These are phyloP conservation scores for Bucorvus abyssinicus DNA, from an alignment of 2,797 vertebrate genomes.

Conservation along the genomic window DNA sequence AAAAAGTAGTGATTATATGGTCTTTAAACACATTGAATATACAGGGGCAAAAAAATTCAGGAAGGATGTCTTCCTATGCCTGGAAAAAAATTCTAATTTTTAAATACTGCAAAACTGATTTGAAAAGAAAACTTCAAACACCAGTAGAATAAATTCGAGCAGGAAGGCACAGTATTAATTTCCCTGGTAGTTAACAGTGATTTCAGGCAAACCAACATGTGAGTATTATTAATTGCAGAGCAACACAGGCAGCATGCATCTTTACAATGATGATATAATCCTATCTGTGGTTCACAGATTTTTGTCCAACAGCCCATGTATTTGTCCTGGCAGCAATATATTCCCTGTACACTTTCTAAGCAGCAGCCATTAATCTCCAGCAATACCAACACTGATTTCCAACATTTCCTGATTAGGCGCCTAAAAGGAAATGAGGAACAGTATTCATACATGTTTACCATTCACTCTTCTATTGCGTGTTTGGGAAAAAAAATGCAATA, in stretches of 20 bases:
- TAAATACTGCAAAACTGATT: neutral
- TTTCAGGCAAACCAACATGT: neutral
- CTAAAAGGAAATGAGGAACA: conserved; percentile 63
- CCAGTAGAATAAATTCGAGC: neutral
- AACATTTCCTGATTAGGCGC: conserved; percentile 45
- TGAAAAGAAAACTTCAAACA: neutral
- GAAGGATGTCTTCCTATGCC: neutral
- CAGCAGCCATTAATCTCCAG: conserved; percentile 40
- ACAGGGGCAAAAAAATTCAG: neutral
- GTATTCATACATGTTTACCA: conserved; percentile 31
- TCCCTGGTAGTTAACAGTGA: neutral
- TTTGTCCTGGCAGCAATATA: conserved; percentile 53
- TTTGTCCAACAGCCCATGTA: neutral
- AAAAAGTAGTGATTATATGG: neutral
- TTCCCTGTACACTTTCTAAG: conserved; percentile 22
- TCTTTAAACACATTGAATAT: neutral
- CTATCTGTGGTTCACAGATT: neutral
- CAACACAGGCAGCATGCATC: neutral
- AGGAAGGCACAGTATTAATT: neutral
- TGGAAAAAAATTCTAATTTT: neutral
- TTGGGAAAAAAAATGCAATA: neutral
- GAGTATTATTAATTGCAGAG: conserved; percentile 6
- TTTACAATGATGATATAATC: neutral
- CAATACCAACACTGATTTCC: conserved; percentile 31
- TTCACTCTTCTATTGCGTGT: neutral